Percentiles rank a stretch among this genome's conserved stretches.
phyloP scores from a whole-genome alignment of 2,888 invertebrate species.

The Ceraclea dissimilis region DNA sequence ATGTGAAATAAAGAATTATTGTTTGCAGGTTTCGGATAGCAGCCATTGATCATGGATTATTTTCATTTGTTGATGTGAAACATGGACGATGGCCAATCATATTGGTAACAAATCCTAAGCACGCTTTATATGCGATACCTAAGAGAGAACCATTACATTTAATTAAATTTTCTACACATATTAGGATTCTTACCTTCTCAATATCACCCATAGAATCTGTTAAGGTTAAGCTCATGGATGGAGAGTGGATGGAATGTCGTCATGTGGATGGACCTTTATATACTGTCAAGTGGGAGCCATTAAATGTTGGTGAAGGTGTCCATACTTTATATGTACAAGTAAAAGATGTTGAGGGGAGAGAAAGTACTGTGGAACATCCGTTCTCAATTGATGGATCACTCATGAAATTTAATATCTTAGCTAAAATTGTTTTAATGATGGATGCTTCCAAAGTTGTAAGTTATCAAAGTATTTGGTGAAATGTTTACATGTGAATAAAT shows the following conservation, averaged over 20 bases:
- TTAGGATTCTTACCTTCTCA: slow-evolving; percentile 76
- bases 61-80: slow-evolving; percentile 74
- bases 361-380: slow-evolving; percentile 53
- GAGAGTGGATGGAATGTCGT: slow-evolving; percentile 55
- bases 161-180: slow-evolving; percentile 64
- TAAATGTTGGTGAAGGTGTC: slow-evolving; percentile 53
- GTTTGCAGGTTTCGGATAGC: slow-evolving; percentile 61
- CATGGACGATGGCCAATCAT: slow-evolving; percentile 75
- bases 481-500: too few species aligned
- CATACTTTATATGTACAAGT: slow-evolving; percentile 59
- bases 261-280: slow-evolving; percentile 62
- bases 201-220: slow-evolving; percentile 56
- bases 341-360: slow-evolving; percentile 50
- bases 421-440: slow-evolving; percentile 70
- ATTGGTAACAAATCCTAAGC: slow-evolving; percentile 86
- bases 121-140: slow-evolving; percentile 66
- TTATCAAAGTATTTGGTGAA: slow-evolving; percentile 24
- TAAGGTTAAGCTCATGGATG: slow-evolving; percentile 58
- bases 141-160: slow-evolving; percentile 63
- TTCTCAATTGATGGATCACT: slow-evolving; percentile 72
- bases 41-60: slow-evolving; percentile 83
- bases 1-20: slow-evolving; percentile 3
- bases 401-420: slow-evolving; percentile 56
- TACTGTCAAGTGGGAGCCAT: slow-evolving; percentile 65
- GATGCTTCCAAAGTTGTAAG: slow-evolving; percentile 68